Evolutionary conservation across 1,140 invertebrate genomes (phyloP).

Genomic region (Platyscapa corneri): DNA sequence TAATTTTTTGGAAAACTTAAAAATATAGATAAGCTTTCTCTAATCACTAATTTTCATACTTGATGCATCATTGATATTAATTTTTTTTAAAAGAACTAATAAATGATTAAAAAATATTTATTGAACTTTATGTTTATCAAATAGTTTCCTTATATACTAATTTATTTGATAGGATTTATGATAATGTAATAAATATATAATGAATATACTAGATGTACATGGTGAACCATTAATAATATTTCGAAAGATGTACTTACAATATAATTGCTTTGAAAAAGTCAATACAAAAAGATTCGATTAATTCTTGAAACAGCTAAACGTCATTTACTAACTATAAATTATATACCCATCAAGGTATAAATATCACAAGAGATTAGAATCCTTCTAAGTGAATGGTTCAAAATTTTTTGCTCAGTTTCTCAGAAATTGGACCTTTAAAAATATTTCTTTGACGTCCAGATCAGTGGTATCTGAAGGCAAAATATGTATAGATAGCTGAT

Average conservation of each 20-base stretch:
- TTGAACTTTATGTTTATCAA: no score
- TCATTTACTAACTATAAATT: not conserved
- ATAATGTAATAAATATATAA: no score
- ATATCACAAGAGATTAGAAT: not conserved
- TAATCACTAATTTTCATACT: no score
- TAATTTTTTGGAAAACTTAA: no score
- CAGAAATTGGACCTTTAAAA: not conserved
- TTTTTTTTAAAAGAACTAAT: no score
- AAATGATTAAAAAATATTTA: no score
- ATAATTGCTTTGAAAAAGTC: not conserved
- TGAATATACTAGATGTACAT: no score
- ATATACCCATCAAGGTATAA: not conserved
- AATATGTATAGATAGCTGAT: not conserved
- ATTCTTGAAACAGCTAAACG: not conserved
- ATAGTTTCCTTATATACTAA: no score
- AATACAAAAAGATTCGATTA: not conserved
- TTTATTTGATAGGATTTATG: no score
- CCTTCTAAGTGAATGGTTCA: not conserved
- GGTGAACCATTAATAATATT: not conserved
- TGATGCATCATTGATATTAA: no score
- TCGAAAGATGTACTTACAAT: not conserved
- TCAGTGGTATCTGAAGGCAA: not conserved
- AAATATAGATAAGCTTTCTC: no score
- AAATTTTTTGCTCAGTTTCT: not conserved
- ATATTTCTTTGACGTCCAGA: not conserved